A percentile compares a stretch with the other conserved stretches of the same genome.
Evolutionary conservation across 2,113 vertebrate genomes (phyloP).

Genomic region (Fregata magnificens): DNA sequence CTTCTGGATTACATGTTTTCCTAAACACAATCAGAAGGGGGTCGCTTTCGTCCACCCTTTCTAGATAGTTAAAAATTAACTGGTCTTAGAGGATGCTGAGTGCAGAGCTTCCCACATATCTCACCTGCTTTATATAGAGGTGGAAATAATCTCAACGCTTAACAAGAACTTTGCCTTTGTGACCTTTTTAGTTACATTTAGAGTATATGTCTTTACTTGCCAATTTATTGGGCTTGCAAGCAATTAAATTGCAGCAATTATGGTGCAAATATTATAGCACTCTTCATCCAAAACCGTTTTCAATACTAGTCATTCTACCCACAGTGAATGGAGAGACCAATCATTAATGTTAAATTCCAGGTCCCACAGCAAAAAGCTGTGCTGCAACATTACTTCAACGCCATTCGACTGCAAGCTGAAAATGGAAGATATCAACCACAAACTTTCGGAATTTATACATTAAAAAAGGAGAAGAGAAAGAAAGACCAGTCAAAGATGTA

Average conservation of each 20-base stretch:
- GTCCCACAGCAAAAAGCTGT: not conserved
- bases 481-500: not conserved
- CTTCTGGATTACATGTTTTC: not conserved
- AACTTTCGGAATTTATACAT: not conserved
- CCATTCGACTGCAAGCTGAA: not conserved
- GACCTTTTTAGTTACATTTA: constrained; percentile 36
- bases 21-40: not conserved
- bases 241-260: not conserved
- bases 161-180: not conserved
- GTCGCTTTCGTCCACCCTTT: not conserved
- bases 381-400: not conserved
- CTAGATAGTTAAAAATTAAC: not conserved
- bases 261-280: not conserved
- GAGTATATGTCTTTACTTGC: not conserved
- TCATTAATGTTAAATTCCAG: not conserved
- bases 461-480: not conserved
- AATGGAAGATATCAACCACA: not conserved
- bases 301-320: not conserved
- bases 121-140: not conserved
- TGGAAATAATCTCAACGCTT: not conserved
- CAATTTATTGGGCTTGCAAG: not conserved
- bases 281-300: not conserved
- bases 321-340: not conserved
- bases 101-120: not conserved
- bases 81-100: not conserved